A percentile compares a stretch with the other conserved stretches of the same genome.
phyloP scores from a whole-genome alignment of 2,888 invertebrate species.

The Pegoplata infirma region DNA sequence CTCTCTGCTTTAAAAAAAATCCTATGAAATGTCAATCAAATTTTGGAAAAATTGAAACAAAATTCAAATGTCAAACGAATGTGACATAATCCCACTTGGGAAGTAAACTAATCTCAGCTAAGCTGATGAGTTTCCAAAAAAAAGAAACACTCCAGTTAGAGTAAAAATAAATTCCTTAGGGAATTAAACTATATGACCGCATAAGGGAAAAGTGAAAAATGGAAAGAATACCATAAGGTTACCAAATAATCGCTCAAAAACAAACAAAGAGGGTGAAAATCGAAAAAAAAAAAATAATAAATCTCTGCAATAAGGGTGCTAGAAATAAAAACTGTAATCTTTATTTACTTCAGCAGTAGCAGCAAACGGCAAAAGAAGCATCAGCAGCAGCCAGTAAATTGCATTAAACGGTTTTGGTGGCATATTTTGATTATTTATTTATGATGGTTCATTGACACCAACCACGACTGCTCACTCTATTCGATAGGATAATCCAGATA shows the following conservation, averaged over 20 bases:
- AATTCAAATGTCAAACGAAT: slow-evolving; percentile 75
- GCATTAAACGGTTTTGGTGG: slow-evolving; percentile 72
- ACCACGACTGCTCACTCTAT: too few relatives aligned
- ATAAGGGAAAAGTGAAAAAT: slow-evolving; percentile 48
- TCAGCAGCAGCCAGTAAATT: slow-evolving; percentile 74
- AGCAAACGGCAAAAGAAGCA: slow-evolving; percentile 19
- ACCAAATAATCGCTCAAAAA: slow-evolving; percentile 47
- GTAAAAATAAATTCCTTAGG: slow-evolving; percentile 72
- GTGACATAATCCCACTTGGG: slow-evolving; percentile 77
- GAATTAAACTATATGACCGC: slow-evolving; percentile 74
- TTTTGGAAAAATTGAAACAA: slow-evolving; percentile 70
- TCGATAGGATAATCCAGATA: slow-evolving; percentile 1
- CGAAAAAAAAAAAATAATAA: slow-evolving; percentile 21
- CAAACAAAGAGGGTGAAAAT: slow-evolving; percentile 14
- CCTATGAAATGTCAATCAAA: slow-evolving; percentile 67
- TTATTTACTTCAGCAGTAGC: slow-evolving; percentile 22
- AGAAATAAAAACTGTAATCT: slow-evolving; percentile 16
- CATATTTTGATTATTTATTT: slow-evolving; percentile 63
- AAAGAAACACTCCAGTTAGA: slow-evolving; percentile 65
- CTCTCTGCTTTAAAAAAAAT: slow-evolving; percentile 56
- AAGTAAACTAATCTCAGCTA: slow-evolving; percentile 65
- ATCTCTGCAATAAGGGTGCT: slow-evolving; percentile 22
- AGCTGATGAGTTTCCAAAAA: slow-evolving; percentile 51
- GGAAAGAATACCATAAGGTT: slow-evolving; percentile 44
- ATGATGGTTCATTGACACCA: slow-evolving; percentile 59